phyloP scores from a whole-genome alignment of 2,888 invertebrate species.

The Scaptomyza tumidula region DNA sequence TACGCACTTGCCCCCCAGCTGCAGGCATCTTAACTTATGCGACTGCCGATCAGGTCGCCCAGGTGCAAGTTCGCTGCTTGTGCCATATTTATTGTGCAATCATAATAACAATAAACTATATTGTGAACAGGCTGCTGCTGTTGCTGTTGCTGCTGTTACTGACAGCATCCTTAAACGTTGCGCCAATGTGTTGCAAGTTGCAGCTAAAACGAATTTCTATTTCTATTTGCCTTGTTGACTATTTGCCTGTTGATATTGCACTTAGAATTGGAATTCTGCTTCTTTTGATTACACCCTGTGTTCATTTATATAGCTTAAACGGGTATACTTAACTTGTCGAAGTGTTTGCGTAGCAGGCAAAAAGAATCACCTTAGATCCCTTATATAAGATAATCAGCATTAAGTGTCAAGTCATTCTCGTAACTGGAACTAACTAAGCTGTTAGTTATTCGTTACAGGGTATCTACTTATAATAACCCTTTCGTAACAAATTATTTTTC shows the following conservation, averaged over 20 bases:
- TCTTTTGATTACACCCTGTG: slow-evolving; percentile 1
- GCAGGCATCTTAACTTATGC: background rate
- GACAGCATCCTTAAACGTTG: slow-evolving; percentile 65
- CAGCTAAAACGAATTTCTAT: slow-evolving; percentile 74
- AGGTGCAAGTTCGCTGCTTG: slow-evolving; percentile 58
- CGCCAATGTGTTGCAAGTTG: slow-evolving; percentile 56
- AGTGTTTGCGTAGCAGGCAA: background rate
- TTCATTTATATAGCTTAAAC: background rate
- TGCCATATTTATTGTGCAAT: slow-evolving; percentile 67
- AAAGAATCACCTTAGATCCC: background rate
- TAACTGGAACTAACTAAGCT: background rate
- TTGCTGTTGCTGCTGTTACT: slow-evolving; percentile 25
- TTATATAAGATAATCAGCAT: background rate
- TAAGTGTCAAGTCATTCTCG: too few species aligned
- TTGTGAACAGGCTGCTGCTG: slow-evolving; percentile 47
- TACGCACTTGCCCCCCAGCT: slow-evolving; percentile 53
- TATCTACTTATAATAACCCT: background rate
- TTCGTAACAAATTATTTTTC: background rate
- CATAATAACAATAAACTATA: slow-evolving; percentile 55
- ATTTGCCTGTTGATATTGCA: slow-evolving; percentile 66
- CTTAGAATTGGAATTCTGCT: slow-evolving; percentile 39
- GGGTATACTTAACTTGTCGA: background rate
- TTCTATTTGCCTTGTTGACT: slow-evolving; percentile 66
- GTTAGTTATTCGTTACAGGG: too few species aligned
- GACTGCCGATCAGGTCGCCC: slow-evolving; percentile 20